Percentiles rank a stretch among this genome's conserved stretches.
phyloP scores from a whole-genome alignment of 2,888 invertebrate species.

The Limnephilus lunatus region DNA sequence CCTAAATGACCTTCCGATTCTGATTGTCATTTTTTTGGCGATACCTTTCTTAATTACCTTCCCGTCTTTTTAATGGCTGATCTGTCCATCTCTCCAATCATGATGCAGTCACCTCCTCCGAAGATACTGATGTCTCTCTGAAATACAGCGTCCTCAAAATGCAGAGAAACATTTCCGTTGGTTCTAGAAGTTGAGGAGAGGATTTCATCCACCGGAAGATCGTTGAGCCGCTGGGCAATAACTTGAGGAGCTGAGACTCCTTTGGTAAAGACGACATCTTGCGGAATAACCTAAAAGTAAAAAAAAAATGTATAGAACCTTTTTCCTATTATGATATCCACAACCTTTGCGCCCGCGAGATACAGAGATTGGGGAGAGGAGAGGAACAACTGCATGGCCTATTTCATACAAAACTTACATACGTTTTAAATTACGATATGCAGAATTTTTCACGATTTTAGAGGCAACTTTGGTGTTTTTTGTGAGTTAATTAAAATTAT shows the following conservation, averaged over 20 bases:
- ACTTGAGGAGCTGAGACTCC: slow-evolving; percentile 59
- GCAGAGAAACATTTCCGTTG: slow-evolving; percentile 51
- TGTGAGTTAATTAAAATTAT: too few relatives aligned
- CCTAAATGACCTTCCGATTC: too few relatives aligned
- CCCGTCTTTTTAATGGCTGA: slow-evolving; percentile 59
- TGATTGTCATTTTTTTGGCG: too few relatives aligned
- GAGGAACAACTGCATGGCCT: too few relatives aligned
- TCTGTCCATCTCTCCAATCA: slow-evolving; percentile 49
- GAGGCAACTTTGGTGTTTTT: too few relatives aligned
- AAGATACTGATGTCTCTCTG: slow-evolving; percentile 48
- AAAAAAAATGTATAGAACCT: background rate
- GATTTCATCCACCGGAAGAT: slow-evolving; percentile 44
- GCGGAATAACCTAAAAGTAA: slow-evolving; percentile 57
- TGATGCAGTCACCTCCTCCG: slow-evolving; percentile 51
- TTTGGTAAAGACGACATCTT: slow-evolving; percentile 60
- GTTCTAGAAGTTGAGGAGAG: slow-evolving; percentile 34
- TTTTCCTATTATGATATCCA: background rate
- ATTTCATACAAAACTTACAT: too few relatives aligned
- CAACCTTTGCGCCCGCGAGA: too few relatives aligned
- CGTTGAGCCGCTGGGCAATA: slow-evolving; percentile 53
- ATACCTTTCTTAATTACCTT: slow-evolving; percentile 19
- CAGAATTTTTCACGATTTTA: too few relatives aligned
- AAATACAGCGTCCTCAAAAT: slow-evolving; percentile 58
- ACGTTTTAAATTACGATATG: too few relatives aligned
- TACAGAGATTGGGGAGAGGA: too few relatives aligned